These are phyloP conservation scores for Polyommatus icarus DNA, from an alignment of 2,888 invertebrate species.

Conservation along the genomic window DNA sequence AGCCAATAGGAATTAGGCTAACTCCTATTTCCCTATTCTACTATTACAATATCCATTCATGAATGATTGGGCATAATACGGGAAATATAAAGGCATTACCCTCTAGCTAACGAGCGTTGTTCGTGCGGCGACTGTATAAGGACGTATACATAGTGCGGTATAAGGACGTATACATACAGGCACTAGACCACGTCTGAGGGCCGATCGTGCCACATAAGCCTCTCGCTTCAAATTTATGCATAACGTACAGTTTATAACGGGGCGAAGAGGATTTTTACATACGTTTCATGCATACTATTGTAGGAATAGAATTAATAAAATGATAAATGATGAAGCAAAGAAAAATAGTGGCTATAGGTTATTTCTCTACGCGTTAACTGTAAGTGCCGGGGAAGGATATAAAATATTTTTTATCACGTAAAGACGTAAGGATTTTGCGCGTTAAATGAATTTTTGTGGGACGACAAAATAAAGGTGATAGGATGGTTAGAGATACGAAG, in stretches of 20 bases:
- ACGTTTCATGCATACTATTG: background rate
- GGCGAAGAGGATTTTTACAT: slow-evolving; percentile 1
- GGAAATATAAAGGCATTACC: slow-evolving; percentile 3
- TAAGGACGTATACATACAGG: background rate
- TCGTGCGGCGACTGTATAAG: background rate
- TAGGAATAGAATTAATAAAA: background rate
- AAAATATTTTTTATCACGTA: too few relatives aligned
- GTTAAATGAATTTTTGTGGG: too few relatives aligned
- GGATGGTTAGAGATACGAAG: too few relatives aligned
- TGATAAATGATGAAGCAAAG: background rate
- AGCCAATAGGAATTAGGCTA: background rate
- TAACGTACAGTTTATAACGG: background rate
- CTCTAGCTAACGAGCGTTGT: slow-evolving; percentile 15
- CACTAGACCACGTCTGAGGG: slow-evolving; percentile 9
- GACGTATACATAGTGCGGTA: background rate
- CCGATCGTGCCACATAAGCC: slow-evolving; percentile 19
- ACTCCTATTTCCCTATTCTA: background rate
- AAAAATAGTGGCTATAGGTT: too few relatives aligned
- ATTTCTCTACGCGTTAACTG: too few relatives aligned
- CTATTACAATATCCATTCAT: slow-evolving; percentile 1
- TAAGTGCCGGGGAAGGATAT: too few relatives aligned
- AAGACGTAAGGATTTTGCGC: too few relatives aligned
- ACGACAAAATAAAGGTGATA: too few relatives aligned
- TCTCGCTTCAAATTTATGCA: slow-evolving; percentile 16
- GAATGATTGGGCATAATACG: background rate